phyloP scores from a whole-genome alignment of 2,113 vertebrate species.

The Sinocyclocheilus grahami region DNA sequence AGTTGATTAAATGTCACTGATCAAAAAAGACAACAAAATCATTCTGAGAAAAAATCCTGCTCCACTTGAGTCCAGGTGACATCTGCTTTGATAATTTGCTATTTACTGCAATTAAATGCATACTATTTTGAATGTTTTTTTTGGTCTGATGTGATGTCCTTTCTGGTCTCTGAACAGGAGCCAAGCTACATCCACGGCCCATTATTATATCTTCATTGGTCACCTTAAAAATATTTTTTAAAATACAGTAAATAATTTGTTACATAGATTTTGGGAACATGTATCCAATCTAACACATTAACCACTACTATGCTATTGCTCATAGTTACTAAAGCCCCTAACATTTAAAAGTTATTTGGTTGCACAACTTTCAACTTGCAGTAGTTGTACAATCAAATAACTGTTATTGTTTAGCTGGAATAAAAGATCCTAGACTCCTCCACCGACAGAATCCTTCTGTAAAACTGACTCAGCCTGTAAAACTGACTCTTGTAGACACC shows the following conservation, averaged over 20 bases:
- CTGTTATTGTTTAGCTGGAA: not conserved
- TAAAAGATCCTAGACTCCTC: not conserved
- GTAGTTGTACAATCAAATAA: not conserved
- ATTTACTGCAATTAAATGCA: not conserved
- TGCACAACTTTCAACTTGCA: not conserved
- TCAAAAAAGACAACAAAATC: too few relatives aligned
- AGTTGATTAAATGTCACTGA: too few relatives aligned
- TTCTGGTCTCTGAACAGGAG: slow-evolving; percentile 48
- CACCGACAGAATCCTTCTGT: not conserved
- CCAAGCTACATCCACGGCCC: slow-evolving; percentile 63
- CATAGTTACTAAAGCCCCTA: not conserved
- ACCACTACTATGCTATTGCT: not conserved
- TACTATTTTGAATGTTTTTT: slow-evolving; percentile 39
- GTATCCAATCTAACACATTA: not conserved
- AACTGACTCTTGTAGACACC: slow-evolving; percentile 3
- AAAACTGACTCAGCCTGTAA: not conserved
- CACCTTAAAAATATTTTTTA: slow-evolving; percentile 62
- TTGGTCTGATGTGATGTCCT: slow-evolving; percentile 41
- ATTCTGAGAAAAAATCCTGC: not conserved
- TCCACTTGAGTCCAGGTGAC: not conserved
- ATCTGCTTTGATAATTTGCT: not conserved
- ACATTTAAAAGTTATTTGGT: not conserved
- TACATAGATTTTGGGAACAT: not conserved
- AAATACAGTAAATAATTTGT: not conserved
- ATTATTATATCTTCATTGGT: slow-evolving; percentile 62